Percentiles rank a stretch among this genome's conserved stretches.
phyloP scores from a whole-genome alignment of 2,888 invertebrate genomes.

The Argyresthia albistria region DNA sequence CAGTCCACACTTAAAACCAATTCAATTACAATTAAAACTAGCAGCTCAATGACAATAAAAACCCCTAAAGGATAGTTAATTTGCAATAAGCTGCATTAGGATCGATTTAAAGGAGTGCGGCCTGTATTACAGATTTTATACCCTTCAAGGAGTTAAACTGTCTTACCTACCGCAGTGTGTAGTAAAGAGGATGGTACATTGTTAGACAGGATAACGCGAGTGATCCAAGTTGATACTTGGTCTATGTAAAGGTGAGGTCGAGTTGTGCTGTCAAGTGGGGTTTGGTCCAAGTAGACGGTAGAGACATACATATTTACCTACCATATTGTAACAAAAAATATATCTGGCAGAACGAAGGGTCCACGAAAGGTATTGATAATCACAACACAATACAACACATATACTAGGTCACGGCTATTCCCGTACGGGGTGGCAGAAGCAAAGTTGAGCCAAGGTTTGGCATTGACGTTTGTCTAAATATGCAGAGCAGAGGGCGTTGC shows the following conservation, averaged over 20 bases:
- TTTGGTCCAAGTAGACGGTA: no score
- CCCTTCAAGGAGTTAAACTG: not conserved
- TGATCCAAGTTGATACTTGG: not conserved
- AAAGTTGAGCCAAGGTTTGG: no score
- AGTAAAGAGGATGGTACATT: not conserved
- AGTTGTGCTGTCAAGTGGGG: not conserved
- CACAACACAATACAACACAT: no score
- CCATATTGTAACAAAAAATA: no score
- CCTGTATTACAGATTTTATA: slow-evolving; percentile 2
- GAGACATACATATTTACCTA: no score
- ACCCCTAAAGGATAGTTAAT: not conserved
- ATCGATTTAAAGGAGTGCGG: not conserved
- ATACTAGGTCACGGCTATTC: no score
- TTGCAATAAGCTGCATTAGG: not conserved
- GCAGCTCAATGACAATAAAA: not conserved
- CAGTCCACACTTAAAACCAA: not conserved
- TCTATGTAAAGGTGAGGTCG: not conserved
- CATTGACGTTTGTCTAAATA: no score
- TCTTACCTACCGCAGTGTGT: slow-evolving; percentile 1
- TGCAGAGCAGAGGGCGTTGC: no score
- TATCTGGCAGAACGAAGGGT: no score
- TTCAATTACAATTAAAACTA: slow-evolving; percentile 1
- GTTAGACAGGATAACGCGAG: no score
- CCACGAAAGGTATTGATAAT: no score
- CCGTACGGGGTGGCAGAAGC: no score